Conservation (phyloP, 2,113 vertebrate species). For the Crotalus viridis region DNA sequence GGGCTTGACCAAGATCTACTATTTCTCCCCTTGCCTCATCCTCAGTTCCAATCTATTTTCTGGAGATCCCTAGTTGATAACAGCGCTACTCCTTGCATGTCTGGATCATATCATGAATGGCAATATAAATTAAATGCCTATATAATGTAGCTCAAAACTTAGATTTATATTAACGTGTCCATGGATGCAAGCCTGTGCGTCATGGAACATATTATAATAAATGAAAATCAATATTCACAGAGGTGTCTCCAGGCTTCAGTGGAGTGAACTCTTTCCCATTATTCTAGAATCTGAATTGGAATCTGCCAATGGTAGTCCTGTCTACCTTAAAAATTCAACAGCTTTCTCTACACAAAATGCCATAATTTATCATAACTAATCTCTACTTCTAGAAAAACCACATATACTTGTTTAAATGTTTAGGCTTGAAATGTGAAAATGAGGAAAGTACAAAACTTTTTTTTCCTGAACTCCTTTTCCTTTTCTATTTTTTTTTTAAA, state of each 20-base stretch:
- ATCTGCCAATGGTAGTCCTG: not conserved
- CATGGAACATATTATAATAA: not conserved
- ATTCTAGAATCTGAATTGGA: not conserved
- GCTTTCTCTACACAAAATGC: not conserved
- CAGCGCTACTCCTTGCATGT: not conserved
- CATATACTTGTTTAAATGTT: conserved; percentile 52
- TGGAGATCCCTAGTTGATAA: not conserved
- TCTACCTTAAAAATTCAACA: not conserved
- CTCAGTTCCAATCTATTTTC: not conserved
- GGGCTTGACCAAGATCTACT: not conserved
- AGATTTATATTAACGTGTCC: not conserved
- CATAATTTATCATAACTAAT: conserved; percentile 10
- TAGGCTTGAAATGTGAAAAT: conserved; percentile 54
- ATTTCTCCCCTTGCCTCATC: not conserved
- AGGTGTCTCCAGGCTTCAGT: not conserved
- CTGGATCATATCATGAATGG: not conserved
- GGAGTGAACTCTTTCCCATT: not conserved
- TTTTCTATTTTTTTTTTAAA: not conserved
- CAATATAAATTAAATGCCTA: not conserved
- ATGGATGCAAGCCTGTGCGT: not conserved
- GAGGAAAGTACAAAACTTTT: conserved; percentile 34
- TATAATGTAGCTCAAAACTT: not conserved
- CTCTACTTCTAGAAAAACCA: conserved; percentile 33
- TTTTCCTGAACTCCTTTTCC: conserved; percentile 47
- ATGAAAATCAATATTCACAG: not conserved